Base-by-base conservation (phyloP, 2,888 invertebrate genomes). In the Nebria salina region DNA sequence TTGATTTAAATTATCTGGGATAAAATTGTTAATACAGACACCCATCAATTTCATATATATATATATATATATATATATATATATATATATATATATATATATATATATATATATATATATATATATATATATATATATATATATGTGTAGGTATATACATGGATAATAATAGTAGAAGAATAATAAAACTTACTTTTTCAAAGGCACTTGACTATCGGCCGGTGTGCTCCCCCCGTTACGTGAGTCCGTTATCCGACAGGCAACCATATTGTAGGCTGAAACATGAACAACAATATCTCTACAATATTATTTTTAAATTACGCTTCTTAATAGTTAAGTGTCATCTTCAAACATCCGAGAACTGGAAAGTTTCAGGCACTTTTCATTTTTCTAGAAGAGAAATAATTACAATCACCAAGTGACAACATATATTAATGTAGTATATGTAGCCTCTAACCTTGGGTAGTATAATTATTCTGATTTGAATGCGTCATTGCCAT, bases 181-280 rank as follows among this genome's bases (percentile, higher is more conserved):
- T 34, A 34, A 34, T 34, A 20, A 65, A 84, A 94, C 96, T 96
- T 91, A 97, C 97, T 97, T 97, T 94, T 97, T 97, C 94, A 97
- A 96, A 96, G 97, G 97, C 95, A 97, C 96, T 94, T 96, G 96
- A 93, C 96, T 97, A 94, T 96, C 95, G 92, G 94, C 93, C 90
- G 94, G 93, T 90, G 92, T 91, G 90, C 92, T 90, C 87, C 92
- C 91, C 87, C 97, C 96, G 90, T 97, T 97, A 91, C 97, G 94
- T 87, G 96, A 93, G 91, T 97, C 97, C 86, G 97, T 96, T 89
- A 97, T 95, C 90, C 97, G 94, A 93, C 97, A 97, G 91, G 97
- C 96, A 93, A 97, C 97, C 97, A 97, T 97, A 93, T 97, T 97
- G 94, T 97, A 97, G 92, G 97, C 97, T 97, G 95, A 90, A 95